Percentiles rank a stretch among this genome's conserved stretches.
phyloP scores from a whole-genome alignment of 2,113 vertebrate species.

The Tachuris rubrigastra region DNA sequence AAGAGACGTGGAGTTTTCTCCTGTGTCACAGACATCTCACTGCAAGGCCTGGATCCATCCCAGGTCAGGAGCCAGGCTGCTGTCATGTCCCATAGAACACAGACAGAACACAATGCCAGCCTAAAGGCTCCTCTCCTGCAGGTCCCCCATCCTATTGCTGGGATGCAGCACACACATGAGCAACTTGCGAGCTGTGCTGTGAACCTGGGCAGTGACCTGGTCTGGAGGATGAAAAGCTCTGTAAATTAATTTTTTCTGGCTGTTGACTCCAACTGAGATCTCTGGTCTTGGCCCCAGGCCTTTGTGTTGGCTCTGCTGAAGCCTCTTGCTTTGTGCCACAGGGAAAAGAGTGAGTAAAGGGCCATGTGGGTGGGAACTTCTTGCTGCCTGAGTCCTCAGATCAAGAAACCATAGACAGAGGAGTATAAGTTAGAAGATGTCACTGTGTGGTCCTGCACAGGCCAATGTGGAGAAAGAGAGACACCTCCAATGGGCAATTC shows the following conservation, averaged over 20 bases:
- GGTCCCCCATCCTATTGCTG: background rate
- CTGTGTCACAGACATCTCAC: background rate
- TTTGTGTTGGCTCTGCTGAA: background rate
- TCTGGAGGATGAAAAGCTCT: background rate
- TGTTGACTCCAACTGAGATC: background rate
- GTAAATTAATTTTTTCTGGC: background rate
- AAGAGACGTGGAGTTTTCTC: background rate
- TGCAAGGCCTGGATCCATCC: background rate
- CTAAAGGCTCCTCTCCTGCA: background rate
- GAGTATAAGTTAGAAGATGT: background rate
- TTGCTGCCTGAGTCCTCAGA: background rate
- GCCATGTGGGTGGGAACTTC: background rate
- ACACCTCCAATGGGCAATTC: background rate
- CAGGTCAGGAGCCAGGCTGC: background rate
- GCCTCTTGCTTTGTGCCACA: background rate
- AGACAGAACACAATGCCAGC: background rate
- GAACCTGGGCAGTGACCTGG: background rate
- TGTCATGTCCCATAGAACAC: accelerated
- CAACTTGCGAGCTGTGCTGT: background rate
- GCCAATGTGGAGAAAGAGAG: background rate
- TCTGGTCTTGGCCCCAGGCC: background rate
- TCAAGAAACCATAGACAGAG: background rate
- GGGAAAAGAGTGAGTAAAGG: background rate
- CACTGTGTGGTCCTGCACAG: background rate
- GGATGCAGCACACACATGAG: background rate